Percentiles rank a stretch among this genome's conserved stretches.
Evolutionary conservation across 2,113 vertebrate species (phyloP).

Genomic region (Pogona vitticeps): DNA sequence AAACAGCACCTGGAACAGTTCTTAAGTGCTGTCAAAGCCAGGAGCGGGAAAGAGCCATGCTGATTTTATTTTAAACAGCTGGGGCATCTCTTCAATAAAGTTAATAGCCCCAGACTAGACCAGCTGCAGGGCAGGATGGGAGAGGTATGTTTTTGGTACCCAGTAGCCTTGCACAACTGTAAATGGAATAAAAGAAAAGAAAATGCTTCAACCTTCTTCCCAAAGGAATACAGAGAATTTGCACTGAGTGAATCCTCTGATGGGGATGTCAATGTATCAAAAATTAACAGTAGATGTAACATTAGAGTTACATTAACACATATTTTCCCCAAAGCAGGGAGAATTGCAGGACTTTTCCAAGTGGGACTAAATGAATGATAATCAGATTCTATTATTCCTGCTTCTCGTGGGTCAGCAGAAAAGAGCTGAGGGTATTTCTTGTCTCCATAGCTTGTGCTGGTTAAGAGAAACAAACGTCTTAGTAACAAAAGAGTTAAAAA

Average conservation of each 20-base stretch:
- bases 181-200: background rate
- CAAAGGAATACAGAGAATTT: background rate
- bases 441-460: too few species aligned
- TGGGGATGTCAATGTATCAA: background rate
- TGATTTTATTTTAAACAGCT: slow-evolving; percentile 44
- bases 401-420: too few species aligned
- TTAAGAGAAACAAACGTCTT: too few species aligned
- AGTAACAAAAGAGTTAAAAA: too few species aligned
- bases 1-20: background rate
- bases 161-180: background rate
- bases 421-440: too few species aligned
- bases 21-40: background rate
- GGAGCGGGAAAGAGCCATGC: slow-evolving; percentile 16
- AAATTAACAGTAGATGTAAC: too few species aligned
- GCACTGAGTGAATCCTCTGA: too few species aligned
- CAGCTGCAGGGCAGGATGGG: background rate
- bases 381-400: too few species aligned
- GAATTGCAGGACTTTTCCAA: too few species aligned
- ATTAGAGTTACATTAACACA: too few species aligned
- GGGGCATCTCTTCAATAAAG: slow-evolving; percentile 2
- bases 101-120: slow-evolving; percentile 21
- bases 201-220: background rate
- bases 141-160: background rate
- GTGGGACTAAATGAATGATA: too few species aligned
- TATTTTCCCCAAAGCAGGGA: too few species aligned